Evolutionary conservation across 2,888 invertebrate species (phyloP).

Genomic region (Uropetala carovei): DNA sequence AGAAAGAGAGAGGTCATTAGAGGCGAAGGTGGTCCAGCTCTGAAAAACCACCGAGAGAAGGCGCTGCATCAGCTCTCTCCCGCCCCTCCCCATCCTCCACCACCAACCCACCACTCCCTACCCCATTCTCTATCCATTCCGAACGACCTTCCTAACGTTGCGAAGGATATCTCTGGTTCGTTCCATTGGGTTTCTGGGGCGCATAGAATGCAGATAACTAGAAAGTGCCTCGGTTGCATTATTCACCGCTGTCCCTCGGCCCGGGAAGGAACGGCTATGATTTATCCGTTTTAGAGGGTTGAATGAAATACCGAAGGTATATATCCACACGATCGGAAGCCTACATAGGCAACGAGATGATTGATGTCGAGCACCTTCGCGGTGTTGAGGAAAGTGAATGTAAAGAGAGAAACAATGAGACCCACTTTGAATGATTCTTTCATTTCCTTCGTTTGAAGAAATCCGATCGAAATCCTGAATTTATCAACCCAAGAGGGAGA

Average conservation of each 20-base stretch:
- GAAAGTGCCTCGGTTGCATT: constrained; percentile 43
- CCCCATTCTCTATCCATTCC: not conserved
- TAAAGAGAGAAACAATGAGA: not conserved
- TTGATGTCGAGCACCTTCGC: constrained; percentile 35
- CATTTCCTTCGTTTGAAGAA: too few relatives aligned
- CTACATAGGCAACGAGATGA: not conserved
- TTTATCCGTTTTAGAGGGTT: constrained; percentile 46
- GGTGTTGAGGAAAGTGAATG: not conserved
- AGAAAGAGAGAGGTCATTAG: too few relatives aligned
- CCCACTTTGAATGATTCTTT: too few relatives aligned
- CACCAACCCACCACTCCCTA: not conserved
- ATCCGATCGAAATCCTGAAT: too few relatives aligned
- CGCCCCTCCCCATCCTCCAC: too few relatives aligned
- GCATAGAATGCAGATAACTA: not conserved
- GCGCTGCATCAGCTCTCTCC: too few relatives aligned
- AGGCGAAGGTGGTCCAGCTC: too few relatives aligned
- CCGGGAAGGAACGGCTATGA: constrained; percentile 27
- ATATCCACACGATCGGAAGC: not conserved
- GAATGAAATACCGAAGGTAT: constrained; percentile 47
- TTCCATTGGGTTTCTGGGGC: constrained; percentile 41
- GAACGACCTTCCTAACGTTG: constrained; percentile 4
- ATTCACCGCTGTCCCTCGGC: constrained; percentile 10
- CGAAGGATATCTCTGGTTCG: constrained; percentile 1
- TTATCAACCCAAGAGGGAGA: too few relatives aligned
- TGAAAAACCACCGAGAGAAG: too few relatives aligned